Conservation (phyloP, 2,113 vertebrate genomes). For the Malurus elegans region DNA sequence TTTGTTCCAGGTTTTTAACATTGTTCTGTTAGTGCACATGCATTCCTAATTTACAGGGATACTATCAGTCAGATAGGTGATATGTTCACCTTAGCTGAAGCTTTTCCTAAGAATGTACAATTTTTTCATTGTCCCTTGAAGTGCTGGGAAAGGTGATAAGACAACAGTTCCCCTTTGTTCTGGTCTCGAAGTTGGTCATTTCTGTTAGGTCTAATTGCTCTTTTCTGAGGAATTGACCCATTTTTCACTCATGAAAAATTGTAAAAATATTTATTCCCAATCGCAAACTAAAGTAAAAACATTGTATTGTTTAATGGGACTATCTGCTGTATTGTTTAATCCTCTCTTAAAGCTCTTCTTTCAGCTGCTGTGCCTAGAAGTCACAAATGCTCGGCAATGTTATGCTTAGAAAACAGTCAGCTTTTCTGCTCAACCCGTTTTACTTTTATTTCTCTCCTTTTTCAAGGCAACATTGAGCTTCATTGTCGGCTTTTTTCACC, state of each 20-base stretch:
- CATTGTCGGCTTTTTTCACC: not conserved
- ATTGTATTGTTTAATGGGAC: not conserved
- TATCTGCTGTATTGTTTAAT: conserved; percentile 35
- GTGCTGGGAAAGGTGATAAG: not conserved
- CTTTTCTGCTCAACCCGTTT: not conserved
- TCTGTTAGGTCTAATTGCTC: not conserved
- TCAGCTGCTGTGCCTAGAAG: not conserved
- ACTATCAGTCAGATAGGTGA: not conserved
- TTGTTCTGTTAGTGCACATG: not conserved
- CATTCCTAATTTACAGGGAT: not conserved
- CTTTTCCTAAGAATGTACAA: not conserved
- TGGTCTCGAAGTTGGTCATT: not conserved
- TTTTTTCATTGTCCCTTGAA: not conserved
- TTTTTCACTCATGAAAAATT: conserved; percentile 7
- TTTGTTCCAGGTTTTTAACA: not conserved
- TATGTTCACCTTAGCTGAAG: not conserved
- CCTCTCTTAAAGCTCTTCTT: not conserved
- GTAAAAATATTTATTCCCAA: not conserved
- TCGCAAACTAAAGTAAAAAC: not conserved
- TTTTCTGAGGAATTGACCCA: not conserved
- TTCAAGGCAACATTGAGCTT: not conserved
- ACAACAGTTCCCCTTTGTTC: not conserved
- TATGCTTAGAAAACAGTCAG: not conserved
- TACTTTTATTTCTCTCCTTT: not conserved
- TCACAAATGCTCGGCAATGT: not conserved